These are phyloP conservation scores for Mus caroli DNA, from an alignment of 2,797 vertebrate species.

Conservation along the genomic window DNA sequence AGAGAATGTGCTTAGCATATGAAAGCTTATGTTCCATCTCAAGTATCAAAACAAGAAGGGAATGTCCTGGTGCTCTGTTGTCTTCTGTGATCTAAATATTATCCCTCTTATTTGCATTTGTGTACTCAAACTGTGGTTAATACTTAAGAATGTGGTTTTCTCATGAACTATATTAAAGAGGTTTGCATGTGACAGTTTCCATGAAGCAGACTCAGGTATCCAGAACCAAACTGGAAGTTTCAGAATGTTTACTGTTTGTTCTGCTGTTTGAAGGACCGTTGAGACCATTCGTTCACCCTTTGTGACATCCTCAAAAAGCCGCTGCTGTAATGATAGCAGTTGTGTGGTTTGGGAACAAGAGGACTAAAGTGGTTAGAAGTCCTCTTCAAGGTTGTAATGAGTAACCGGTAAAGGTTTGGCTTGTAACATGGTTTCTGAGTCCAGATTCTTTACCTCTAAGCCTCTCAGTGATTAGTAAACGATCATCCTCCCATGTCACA, in stretches of 20 bases:
- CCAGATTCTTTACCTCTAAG: slow-evolving; percentile 40
- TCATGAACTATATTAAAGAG: slow-evolving; percentile 1
- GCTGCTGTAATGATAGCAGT: neutral
- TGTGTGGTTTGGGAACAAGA: slow-evolving; percentile 34
- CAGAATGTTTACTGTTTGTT: slow-evolving; percentile 29
- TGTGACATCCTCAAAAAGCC: neutral
- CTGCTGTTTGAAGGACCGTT: neutral
- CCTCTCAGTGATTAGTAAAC: slow-evolving; percentile 23
- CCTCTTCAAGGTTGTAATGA: neutral
- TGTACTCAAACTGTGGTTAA: slow-evolving; percentile 5
- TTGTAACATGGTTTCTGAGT: slow-evolving; percentile 18
- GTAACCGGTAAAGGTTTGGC: neutral
- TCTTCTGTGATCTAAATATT: neutral
- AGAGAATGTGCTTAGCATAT: neutral
- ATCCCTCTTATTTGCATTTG: neutral
- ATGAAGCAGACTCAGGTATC: neutral
- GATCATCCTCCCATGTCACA: neutral
- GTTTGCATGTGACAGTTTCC: neutral
- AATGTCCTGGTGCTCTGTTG: neutral
- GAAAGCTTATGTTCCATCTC: neutral
- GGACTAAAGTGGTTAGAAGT: slow-evolving; percentile 53
- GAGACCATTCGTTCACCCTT: neutral
- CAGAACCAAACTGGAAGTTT: slow-evolving; percentile 14
- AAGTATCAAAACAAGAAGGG: neutral
- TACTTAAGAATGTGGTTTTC: slow-evolving; percentile 36